These are phyloP conservation scores for Brachypterus glaber DNA, from an alignment of 2,888 invertebrate genomes.

Conservation along the genomic window DNA sequence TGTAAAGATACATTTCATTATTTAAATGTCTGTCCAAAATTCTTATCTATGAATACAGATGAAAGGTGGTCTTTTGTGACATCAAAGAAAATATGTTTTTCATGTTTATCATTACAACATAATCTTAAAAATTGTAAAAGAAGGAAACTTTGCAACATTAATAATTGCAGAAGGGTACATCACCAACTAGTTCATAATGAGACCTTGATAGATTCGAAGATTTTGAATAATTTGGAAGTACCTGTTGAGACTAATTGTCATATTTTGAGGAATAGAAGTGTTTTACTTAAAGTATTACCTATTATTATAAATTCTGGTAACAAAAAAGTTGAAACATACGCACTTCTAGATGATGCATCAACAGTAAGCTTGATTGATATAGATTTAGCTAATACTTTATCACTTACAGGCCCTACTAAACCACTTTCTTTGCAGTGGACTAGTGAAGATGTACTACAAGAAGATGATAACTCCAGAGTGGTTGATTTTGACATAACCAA, in stretches of 20 bases:
- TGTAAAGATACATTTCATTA: not conserved
- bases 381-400: slow-evolving; percentile 1
- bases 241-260: slow-evolving; percentile 6
- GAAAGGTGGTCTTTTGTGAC: slow-evolving; percentile 3
- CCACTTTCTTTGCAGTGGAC: slow-evolving; percentile 9
- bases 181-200: too few species aligned
- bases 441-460: slow-evolving; percentile 2
- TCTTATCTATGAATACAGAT: not conserved
- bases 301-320: not conserved
- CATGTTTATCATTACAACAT: slow-evolving; percentile 1
- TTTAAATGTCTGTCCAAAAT: slow-evolving; percentile 3
- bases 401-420: slow-evolving; percentile 5
- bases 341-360: slow-evolving; percentile 9
- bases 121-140: too few species aligned
- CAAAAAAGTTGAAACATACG: slow-evolving; percentile 5
- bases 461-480: slow-evolving; percentile 2
- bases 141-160: too few species aligned
- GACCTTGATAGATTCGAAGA: too few species aligned
- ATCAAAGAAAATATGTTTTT: slow-evolving; percentile 6
- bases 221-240: too few species aligned
- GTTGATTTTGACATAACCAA: slow-evolving; percentile 6
- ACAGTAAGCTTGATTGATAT: slow-evolving; percentile 4
- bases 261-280: slow-evolving; percentile 2
- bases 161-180: too few species aligned
- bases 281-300: slow-evolving; percentile 7